These are phyloP conservation scores for Myripristis jacobus DNA, from an alignment of 2,797 vertebrate species.

Conservation along the genomic window DNA sequence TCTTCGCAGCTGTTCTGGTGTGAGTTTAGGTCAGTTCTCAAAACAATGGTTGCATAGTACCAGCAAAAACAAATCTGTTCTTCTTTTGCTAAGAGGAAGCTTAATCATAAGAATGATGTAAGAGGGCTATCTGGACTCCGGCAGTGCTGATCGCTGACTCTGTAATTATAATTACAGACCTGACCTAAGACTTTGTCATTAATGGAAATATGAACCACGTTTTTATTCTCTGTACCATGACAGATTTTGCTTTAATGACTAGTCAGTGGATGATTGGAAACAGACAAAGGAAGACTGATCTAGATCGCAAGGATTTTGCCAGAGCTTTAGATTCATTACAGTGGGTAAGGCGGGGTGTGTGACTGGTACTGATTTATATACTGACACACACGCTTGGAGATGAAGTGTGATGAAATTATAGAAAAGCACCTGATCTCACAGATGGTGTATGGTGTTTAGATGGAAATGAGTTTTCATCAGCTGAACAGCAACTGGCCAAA, in stretches of 20 bases:
- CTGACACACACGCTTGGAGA: constrained; percentile 36
- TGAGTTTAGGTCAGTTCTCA: constrained; percentile 38
- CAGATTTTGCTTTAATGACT: constrained; percentile 61
- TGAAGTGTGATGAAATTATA: constrained; percentile 12
- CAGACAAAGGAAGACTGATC: constrained; percentile 65
- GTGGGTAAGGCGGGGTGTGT: constrained; percentile 43
- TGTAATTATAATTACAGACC: constrained; percentile 70
- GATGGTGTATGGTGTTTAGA: constrained; percentile 1
- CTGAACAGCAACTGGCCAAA: constrained; percentile 9
- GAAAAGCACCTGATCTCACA: constrained; percentile 29
- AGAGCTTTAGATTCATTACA: constrained; percentile 64
- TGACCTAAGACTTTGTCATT: constrained; percentile 57
- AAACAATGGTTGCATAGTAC: constrained; percentile 33
- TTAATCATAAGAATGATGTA: constrained; percentile 63
- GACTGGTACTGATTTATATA: constrained; percentile 59
- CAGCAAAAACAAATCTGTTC: constrained; percentile 65
- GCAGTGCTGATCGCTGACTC: constrained; percentile 44
- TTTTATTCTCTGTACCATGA: constrained; percentile 58
- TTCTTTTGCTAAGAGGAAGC: constrained; percentile 59
- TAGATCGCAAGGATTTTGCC: constrained; percentile 51
- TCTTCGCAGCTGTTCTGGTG: constrained; percentile 29
- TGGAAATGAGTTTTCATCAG: constrained; percentile 32
- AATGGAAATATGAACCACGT: constrained; percentile 70
- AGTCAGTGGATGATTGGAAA: constrained; percentile 72
- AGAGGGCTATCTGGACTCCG: constrained; percentile 17